phyloP scores from a whole-genome alignment of 2,888 invertebrate genomes.

The Chorisops tibialis region DNA sequence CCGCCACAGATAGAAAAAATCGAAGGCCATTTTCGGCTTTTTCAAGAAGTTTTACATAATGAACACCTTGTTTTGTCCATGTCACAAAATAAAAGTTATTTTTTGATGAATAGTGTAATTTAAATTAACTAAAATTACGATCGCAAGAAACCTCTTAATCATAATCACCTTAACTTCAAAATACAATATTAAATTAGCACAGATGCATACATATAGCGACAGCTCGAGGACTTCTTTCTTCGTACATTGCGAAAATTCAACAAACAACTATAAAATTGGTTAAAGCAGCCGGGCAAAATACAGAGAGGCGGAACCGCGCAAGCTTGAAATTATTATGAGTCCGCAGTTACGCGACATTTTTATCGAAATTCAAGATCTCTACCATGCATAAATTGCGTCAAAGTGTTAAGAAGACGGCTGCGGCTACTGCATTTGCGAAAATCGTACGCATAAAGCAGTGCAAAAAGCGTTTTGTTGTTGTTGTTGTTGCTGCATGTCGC shows the following conservation, averaged over 20 bases:
- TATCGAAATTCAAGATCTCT: slow-evolving; percentile 25
- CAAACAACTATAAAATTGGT: too few species aligned
- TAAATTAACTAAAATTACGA: too few species aligned
- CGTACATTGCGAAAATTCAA: not conserved
- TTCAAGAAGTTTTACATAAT: too few species aligned
- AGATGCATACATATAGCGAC: not conserved
- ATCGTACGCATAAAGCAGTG: not conserved
- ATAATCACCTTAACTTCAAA: slow-evolving; percentile 19
- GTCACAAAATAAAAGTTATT: too few species aligned
- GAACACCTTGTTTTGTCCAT: too few species aligned
- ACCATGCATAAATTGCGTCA: slow-evolving; percentile 30
- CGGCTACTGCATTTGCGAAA: not conserved
- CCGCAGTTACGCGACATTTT: slow-evolving; percentile 20
- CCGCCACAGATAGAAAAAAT: too few species aligned
- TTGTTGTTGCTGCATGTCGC: not conserved
- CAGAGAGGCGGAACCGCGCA: slow-evolving; percentile 13
- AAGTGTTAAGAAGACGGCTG: slow-evolving; percentile 27
- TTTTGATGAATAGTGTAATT: too few species aligned
- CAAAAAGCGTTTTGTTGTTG: not conserved
- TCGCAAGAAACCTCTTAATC: slow-evolving; percentile 16
- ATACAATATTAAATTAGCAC: slow-evolving; percentile 25
- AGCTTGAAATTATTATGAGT: slow-evolving; percentile 20
- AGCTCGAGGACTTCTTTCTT: not conserved
- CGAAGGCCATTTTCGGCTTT: too few species aligned
- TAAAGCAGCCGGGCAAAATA: not conserved